Base-by-base conservation (phyloP, 2,113 vertebrate species). In the Polyodon spathula region DNA sequence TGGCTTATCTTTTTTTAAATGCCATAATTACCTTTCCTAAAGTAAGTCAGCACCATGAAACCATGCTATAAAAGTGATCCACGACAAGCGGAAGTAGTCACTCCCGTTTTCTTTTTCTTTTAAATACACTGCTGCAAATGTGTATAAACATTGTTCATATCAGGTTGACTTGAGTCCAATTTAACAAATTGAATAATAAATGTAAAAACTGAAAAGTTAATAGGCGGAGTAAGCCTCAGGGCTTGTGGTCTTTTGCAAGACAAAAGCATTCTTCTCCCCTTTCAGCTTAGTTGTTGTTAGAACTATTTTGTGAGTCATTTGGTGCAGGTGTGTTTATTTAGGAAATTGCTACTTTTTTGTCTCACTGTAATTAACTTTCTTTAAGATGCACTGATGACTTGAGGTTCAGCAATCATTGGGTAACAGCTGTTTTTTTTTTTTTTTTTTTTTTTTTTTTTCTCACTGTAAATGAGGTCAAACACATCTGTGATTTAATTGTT, bases 171-270 rank as follows among this genome's bases (percentile, higher is more conserved):
- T 27, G 27, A 27, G 27, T 27, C 27, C 3, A 27, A 27, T 27
- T 27, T 27, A 27, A 27, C 27, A 27, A 27, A 27, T 3, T 27
- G 27, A 27, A 27, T 27, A 2, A 27, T 27, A 27, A 70, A 77
- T 62, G 73, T 72, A 74, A 76, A 74, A 78, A 71, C 68, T 71
- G 54, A 68, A 74, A 73, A 61, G 78, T 68, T 63, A 71, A 72
- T 71, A 41, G 67, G 67, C 75, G 60, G 58, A 55, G 70, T 65
- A 72, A 73, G 66, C 65, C 65, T 63, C 70, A 60, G 7, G 62
- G 75, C 68, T 69, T 48, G 60, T 59, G 73, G 75, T 61, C 64
- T 63, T 74, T 71, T 68, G 64, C 48, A 39, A 75, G 67, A 69
- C 62, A 61, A 63, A 60, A 53, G 55, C 65, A 64, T 69, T 37